Conservation (phyloP, 2,797 vertebrate species). For the Mormyrus hasselquistii region DNA sequence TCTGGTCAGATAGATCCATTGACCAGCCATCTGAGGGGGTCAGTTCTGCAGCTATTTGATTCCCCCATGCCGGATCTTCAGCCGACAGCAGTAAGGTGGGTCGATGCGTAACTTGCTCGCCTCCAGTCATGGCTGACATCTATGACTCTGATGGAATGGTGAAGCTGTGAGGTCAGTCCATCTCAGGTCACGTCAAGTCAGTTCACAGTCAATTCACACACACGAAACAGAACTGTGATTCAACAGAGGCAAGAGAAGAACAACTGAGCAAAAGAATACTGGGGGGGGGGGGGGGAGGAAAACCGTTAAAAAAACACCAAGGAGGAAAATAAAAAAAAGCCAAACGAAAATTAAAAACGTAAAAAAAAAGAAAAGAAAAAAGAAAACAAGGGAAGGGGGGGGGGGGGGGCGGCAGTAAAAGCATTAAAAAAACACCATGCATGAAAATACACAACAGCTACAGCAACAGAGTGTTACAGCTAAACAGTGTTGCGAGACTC, state of each 20-base stretch:
- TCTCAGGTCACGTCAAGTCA: background rate
- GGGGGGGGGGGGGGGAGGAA: background rate
- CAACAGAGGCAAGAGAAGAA: background rate
- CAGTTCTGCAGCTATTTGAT: background rate
- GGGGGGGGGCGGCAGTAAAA: background rate
- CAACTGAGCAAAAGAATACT: background rate
- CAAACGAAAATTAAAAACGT: no score
- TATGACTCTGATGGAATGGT: background rate
- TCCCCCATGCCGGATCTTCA: background rate
- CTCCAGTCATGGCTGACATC: background rate
- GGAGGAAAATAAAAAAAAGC: background rate
- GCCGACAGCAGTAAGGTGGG: background rate
- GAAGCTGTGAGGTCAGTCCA: background rate
- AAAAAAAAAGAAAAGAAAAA: no score
- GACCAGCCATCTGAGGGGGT: background rate
- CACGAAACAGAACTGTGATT: background rate
- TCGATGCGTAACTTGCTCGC: background rate
- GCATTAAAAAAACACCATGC: background rate
- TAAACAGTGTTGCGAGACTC: background rate
- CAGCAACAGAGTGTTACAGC: background rate
- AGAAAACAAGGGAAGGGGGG: no score
- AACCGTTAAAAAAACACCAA: background rate
- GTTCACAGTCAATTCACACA: background rate
- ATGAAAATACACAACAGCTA: background rate
- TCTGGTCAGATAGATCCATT: background rate